Percentiles rank a stretch among this genome's conserved stretches.
phyloP scores from a whole-genome alignment of 2,888 invertebrate species.

The Mactromeris polynyma region DNA sequence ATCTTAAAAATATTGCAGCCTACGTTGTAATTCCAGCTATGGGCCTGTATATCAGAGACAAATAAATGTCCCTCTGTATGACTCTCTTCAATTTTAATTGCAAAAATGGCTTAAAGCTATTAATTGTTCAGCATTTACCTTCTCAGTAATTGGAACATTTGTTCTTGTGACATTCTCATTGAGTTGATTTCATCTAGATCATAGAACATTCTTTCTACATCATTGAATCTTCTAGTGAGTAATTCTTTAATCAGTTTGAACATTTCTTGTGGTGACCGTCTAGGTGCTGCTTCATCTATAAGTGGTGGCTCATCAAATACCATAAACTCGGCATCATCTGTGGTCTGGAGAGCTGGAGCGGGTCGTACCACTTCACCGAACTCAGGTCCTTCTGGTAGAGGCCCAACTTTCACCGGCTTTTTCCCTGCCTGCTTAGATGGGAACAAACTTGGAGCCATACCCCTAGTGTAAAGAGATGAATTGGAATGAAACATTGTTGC shows the following conservation, averaged over 20 bases:
- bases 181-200: slow-evolving; percentile 86
- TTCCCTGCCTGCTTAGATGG: slow-evolving; percentile 38
- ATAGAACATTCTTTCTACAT: slow-evolving; percentile 83
- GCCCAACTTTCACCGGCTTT: slow-evolving; percentile 55
- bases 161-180: slow-evolving; percentile 85
- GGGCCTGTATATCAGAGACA: too few relatives aligned
- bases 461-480: slow-evolving; percentile 71
- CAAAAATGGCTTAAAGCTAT: too few relatives aligned
- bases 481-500: background rate
- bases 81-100: too few relatives aligned
- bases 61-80: too few relatives aligned
- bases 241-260: slow-evolving; percentile 83
- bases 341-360: slow-evolving; percentile 35
- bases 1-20: too few relatives aligned
- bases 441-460: slow-evolving; percentile 84
- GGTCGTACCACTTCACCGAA: slow-evolving; percentile 5
- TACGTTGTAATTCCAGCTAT: too few relatives aligned
- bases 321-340: slow-evolving; percentile 51
- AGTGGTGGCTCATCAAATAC: slow-evolving; percentile 63
- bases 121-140: too few relatives aligned
- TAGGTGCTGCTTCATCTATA: slow-evolving; percentile 64
- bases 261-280: slow-evolving; percentile 76
- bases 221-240: slow-evolving; percentile 80
- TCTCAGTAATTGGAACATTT: slow-evolving; percentile 85
- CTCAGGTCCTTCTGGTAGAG: slow-evolving; percentile 62